These are phyloP conservation scores for Agriopis leucophaearia DNA, from an alignment of 2,888 invertebrate genomes.

Conservation along the genomic window DNA sequence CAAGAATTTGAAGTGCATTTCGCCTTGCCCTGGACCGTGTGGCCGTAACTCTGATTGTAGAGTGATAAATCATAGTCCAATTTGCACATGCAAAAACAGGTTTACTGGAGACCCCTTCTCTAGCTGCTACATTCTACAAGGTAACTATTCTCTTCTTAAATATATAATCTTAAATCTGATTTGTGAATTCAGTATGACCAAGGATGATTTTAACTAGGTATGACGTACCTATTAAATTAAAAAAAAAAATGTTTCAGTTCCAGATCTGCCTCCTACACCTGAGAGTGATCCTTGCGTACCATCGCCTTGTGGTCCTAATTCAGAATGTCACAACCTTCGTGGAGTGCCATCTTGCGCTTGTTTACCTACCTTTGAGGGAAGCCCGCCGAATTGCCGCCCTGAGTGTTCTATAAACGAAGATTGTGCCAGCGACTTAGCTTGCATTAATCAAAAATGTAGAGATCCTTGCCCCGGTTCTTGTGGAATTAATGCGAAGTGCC, in stretches of 20 bases:
- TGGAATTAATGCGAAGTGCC: constrained; percentile 86
- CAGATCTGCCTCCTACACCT: constrained; percentile 59
- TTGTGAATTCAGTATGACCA: neutral
- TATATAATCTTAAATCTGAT: neutral
- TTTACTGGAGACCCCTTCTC: constrained; percentile 89
- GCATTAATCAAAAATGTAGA: constrained; percentile 88
- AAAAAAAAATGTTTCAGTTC: constrained; percentile 57
- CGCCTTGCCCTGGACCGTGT: constrained; percentile 91
- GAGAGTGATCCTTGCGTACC: constrained; percentile 88
- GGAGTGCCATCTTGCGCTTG: constrained; percentile 88
- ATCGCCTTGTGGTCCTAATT: constrained; percentile 89
- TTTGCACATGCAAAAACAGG: constrained; percentile 88
- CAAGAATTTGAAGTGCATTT: constrained; percentile 89
- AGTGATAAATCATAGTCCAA: constrained; percentile 91
- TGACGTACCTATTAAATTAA: neutral
- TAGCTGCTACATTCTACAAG: constrained; percentile 85
- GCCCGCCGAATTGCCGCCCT: constrained; percentile 89
- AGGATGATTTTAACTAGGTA: too few species aligned
- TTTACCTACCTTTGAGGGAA: constrained; percentile 87
- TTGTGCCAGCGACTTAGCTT: constrained; percentile 89
- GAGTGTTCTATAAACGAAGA: constrained; percentile 90
- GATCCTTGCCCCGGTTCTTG: constrained; percentile 91
- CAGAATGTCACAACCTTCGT: constrained; percentile 85
- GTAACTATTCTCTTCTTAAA: constrained; percentile 55
- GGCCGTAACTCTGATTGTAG: constrained; percentile 90